Conservation (phyloP, 2,113 vertebrate species). For the Poeciliopsis prolifica region DNA sequence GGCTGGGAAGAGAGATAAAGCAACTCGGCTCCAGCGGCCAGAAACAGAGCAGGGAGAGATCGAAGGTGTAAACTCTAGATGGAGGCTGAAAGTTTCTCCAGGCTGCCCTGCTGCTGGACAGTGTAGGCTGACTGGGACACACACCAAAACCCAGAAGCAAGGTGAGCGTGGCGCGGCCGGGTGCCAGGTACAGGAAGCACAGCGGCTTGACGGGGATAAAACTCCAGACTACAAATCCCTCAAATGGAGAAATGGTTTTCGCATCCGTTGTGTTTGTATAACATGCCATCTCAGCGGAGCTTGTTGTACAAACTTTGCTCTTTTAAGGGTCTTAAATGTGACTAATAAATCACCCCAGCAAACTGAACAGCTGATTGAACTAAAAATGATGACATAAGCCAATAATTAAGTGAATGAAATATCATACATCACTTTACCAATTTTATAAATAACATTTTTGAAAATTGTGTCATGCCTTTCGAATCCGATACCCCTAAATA, state of each 20-base stretch:
- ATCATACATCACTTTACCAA: too few species aligned
- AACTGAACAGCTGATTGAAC: too few species aligned
- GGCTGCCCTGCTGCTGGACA: conserved; percentile 46
- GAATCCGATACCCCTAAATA: too few species aligned
- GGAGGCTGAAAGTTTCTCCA: conserved; percentile 48
- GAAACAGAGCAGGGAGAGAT: conserved; percentile 42
- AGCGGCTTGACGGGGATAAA: conserved; percentile 47
- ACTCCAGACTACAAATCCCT: conserved; percentile 23
- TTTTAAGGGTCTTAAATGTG: not conserved
- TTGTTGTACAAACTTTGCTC: not conserved
- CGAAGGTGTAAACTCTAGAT: conserved; percentile 41
- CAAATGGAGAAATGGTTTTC: conserved; percentile 18
- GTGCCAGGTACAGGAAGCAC: conserved; percentile 39
- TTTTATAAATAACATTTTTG: too few species aligned
- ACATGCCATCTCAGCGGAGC: not conserved
- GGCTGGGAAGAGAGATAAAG: conserved; percentile 80
- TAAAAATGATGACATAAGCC: too few species aligned
- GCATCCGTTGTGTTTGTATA: not conserved
- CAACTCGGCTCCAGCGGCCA: conserved; percentile 55
- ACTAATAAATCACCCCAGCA: too few species aligned
- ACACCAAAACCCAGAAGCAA: conserved; percentile 54
- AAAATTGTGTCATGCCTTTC: too few species aligned
- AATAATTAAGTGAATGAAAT: too few species aligned
- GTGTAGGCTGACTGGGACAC: conserved; percentile 43
- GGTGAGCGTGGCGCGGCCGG: conserved; percentile 31